Evolutionary conservation across 2,888 invertebrate species (phyloP), one percentile per base, ranked within the genome.

Genomic region (Nemoura dubitans): DNA sequence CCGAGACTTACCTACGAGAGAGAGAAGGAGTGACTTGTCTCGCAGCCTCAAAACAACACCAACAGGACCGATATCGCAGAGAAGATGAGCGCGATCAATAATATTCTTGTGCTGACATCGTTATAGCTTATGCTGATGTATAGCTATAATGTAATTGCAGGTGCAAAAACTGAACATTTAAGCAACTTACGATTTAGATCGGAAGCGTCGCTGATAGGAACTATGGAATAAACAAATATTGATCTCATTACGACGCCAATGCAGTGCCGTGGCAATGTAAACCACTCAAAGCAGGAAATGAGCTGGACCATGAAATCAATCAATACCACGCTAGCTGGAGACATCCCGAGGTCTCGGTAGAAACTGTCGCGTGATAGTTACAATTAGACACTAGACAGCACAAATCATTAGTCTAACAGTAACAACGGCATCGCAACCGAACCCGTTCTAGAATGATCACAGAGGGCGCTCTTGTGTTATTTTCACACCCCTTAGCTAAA

Each of bases 261-360:
- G 36, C 36, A 10, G 36, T 36, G 16, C 59, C 2, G 59, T 59
- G 59, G 59, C 59, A 7, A 21, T 59, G 59, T 59, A 21, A 7
- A 59, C 21, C 21, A 21, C 59, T 1, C 59, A 14, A 59, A 59
- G 21, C 59, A 59, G 59, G 59, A 59, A 59, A 59, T 21, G 59
- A 59, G 59, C 59, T 59, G 59, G 59, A 59, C 59, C 59, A 59
- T 59, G 59, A 59, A 59, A 59, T 59, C 59, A 59, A 59, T 59
- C 59, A 21, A 59, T 59, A 21, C 59, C 14, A 36, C 36, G 59
- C 59, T 59, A 1, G 59, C 14, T 59, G 59, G 59, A 59, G 59
- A 59, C 59, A 59, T 59, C 59, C 14, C 59, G 59, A 59, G 21
- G 59, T 59, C 59, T 59, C 59, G 21, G 59, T 2, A 59, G 59